Percentiles rank a stretch among this genome's conserved stretches.
These are phyloP conservation scores for Hyperopisus bebe DNA, from an alignment of 2,113 vertebrate genomes.

Conservation along the genomic window DNA sequence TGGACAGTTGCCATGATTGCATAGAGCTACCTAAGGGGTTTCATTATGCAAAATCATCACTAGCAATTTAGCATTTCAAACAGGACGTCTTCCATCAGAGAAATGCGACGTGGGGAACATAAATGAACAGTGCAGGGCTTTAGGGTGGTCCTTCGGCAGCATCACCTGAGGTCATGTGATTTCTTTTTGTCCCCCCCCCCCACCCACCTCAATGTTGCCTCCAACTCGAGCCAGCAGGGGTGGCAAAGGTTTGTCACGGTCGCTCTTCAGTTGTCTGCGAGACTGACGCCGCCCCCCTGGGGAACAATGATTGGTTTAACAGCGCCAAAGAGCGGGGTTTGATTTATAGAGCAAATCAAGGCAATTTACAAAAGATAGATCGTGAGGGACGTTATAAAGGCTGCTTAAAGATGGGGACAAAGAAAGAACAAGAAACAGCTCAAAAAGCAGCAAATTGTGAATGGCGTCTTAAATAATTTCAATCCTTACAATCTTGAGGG, in stretches of 20 bases:
- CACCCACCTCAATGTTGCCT: constrained; percentile 87
- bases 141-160: neutral
- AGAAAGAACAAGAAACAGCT: neutral
- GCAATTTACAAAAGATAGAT: neutral
- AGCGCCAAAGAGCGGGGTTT: neutral
- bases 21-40: neutral
- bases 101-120: neutral
- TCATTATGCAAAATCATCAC: neutral
- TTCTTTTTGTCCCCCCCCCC: neutral
- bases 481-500: neutral
- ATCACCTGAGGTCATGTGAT: neutral
- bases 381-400: neutral
- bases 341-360: neutral
- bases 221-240: constrained; percentile 90
- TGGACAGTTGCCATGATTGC: neutral
- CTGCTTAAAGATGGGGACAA: neutral
- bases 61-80: neutral
- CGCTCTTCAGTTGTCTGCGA: constrained; percentile 85
- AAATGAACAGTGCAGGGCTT: neutral
- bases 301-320: constrained; percentile 14
- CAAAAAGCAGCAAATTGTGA: neutral
- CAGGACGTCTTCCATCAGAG: neutral
- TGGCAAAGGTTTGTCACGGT: constrained; percentile 90
- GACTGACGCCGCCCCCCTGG: constrained; percentile 87
- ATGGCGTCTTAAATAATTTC: neutral